Base-by-base conservation (phyloP, 2,888 invertebrate species). In the Arctia plantaginis region DNA sequence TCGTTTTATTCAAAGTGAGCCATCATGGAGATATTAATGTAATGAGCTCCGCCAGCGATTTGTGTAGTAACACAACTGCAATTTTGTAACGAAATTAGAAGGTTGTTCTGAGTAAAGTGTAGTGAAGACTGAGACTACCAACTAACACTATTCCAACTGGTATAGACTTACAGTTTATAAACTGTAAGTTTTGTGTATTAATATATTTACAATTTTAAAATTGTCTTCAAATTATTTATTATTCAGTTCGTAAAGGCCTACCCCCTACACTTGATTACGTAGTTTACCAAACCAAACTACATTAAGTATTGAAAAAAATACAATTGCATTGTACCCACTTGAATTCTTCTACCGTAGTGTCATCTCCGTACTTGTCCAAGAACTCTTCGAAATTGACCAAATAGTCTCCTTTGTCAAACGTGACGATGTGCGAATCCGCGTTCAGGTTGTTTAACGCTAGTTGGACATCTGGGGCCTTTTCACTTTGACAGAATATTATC, bases 401-500 rank as follows among this genome's bases (percentile, higher is more conserved):
- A 64, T 90, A 85, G 64, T 90, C 88, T 47, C 90, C 90, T 59
- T 89, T 84, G 47, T 92, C 91, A 68, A 93, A 94, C 7, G 90
- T 93, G 0, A 94, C 83, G 10, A 93, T 90, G 66, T 88, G 80
- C 8, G 91, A 80, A 8, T 90, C 77, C 39, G 87, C 66, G 8
- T 88, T 85, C 10, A 90, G 69, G 12, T 87, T 86, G 55, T 90
- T 88, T 3, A 93, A 72, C 1, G 89, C 87, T 35, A 85, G 77
- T 69, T 90, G 87, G 0, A 92, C 85, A 55, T 91, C 90, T 0
- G 87, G 73, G 0, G 90, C 89, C 77, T 87, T 91, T 1, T 91
- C 89, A 30, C 88, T 90, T 75, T 93, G 92, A 71, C 93, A 93
- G 82, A 93, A 93, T 78, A 93, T 87, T 72, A 92, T 80, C 78